Evolutionary conservation across 53 echinoderm and acorn worm species (phyloP).

Genomic region (Zoroaster sp.): DNA sequence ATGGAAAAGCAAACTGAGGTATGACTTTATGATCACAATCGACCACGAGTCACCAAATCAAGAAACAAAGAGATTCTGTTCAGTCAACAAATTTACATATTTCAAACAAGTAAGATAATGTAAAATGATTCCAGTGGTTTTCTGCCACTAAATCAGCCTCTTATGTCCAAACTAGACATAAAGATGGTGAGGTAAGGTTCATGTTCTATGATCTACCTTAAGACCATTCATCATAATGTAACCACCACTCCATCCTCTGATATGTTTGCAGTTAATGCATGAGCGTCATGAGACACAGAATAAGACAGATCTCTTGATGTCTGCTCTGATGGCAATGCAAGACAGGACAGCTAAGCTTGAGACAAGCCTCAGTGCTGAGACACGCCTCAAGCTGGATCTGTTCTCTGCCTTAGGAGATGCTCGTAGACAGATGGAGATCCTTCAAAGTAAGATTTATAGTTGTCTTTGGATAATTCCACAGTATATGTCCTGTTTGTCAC

Average conservation of each 20-base stretch:
- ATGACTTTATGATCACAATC: too few relatives aligned
- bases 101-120: too few relatives aligned
- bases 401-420: constrained; percentile 96
- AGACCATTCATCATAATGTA: too few relatives aligned
- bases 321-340: constrained; percentile 90
- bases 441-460: constrained; percentile 70
- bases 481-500: neutral
- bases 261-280: constrained; percentile 59
- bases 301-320: constrained; percentile 94
- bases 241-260: neutral
- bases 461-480: neutral
- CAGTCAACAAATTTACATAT: too few relatives aligned
- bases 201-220: too few relatives aligned
- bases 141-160: too few relatives aligned
- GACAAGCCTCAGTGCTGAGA: constrained; percentile 96
- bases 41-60: too few relatives aligned
- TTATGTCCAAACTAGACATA: too few relatives aligned
- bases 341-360: constrained; percentile 93
- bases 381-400: constrained; percentile 92
- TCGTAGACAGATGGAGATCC: constrained; percentile 91
- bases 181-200: too few relatives aligned
- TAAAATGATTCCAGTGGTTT: too few relatives aligned
- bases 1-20: constrained; percentile 94
- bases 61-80: too few relatives aligned
- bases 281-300: constrained; percentile 91